These are phyloP conservation scores for Alethe castanea DNA, from an alignment of 2,113 vertebrate genomes.

Conservation along the genomic window DNA sequence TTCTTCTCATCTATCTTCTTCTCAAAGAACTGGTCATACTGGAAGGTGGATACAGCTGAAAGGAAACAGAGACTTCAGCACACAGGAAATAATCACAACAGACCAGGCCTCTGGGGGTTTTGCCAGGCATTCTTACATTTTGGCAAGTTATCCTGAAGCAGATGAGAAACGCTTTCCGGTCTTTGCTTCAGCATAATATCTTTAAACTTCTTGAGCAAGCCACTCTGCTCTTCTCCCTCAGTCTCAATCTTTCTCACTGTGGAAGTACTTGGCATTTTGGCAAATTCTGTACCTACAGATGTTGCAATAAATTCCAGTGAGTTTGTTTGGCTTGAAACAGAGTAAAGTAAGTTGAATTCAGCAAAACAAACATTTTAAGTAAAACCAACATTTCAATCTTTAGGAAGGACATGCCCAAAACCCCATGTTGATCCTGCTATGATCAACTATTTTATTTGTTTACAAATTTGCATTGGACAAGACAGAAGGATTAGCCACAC, in stretches of 20 bases:
- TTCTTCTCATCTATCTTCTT: conserved; percentile 96
- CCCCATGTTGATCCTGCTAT: neutral
- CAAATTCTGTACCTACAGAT: conserved; percentile 72
- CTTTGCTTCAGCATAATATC: conserved; percentile 86
- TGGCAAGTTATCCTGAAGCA: conserved; percentile 94
- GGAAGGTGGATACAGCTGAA: conserved; percentile 83
- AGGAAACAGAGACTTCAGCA: neutral
- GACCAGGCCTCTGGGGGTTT: neutral
- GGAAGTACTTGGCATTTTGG: conserved; percentile 63
- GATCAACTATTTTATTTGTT: neutral
- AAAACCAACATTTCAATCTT: neutral
- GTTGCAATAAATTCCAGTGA: neutral
- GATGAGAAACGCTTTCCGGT: conserved; percentile 86
- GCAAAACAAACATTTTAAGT: neutral
- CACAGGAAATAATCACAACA: neutral
- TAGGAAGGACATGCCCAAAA: neutral
- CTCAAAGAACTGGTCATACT: conserved; percentile 93
- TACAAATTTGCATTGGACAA: fast-evolving
- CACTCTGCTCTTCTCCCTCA: conserved; percentile 39
- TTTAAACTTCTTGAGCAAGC: conserved; percentile 80
- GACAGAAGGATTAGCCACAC: neutral
- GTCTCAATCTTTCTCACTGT: conserved; percentile 22
- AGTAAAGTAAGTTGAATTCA: neutral
- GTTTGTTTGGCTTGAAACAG: neutral
- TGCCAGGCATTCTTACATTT: conserved; percentile 75